Conservation (phyloP, 2,113 vertebrate species). For the Numenius arquata region DNA sequence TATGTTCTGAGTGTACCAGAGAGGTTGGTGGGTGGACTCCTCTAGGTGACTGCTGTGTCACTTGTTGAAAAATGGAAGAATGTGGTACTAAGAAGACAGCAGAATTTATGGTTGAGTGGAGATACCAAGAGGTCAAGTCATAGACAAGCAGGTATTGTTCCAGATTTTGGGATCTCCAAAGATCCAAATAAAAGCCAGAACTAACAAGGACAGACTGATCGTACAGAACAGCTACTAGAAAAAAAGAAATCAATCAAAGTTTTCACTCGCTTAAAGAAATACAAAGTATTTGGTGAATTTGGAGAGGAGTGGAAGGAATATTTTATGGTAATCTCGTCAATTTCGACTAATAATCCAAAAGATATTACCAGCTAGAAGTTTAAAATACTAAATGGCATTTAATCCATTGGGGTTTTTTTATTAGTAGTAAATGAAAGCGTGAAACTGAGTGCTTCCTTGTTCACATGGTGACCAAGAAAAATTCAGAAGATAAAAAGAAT, state of each 20-base stretch:
- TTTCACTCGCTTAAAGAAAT: neutral
- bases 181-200: neutral
- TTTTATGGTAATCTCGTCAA: neutral
- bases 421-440: neutral
- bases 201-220: neutral
- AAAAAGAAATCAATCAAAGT: neutral
- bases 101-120: neutral
- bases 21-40: neutral
- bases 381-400: neutral
- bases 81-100: neutral
- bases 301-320: neutral
- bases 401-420: neutral
- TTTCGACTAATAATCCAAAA: neutral
- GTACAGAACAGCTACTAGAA: neutral
- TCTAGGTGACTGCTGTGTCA: neutral
- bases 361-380: neutral
- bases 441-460: neutral
- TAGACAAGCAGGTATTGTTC: neutral
- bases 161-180: neutral
- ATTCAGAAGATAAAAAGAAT: neutral
- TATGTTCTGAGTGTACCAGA: neutral
- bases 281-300: neutral
- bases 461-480: neutral
- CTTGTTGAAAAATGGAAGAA: neutral
- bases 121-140: neutral